A percentile compares a stretch with the other conserved stretches of the same genome.
phyloP scores from a whole-genome alignment of 2,888 invertebrate species.

The Lasioglossum pauxillum region DNA sequence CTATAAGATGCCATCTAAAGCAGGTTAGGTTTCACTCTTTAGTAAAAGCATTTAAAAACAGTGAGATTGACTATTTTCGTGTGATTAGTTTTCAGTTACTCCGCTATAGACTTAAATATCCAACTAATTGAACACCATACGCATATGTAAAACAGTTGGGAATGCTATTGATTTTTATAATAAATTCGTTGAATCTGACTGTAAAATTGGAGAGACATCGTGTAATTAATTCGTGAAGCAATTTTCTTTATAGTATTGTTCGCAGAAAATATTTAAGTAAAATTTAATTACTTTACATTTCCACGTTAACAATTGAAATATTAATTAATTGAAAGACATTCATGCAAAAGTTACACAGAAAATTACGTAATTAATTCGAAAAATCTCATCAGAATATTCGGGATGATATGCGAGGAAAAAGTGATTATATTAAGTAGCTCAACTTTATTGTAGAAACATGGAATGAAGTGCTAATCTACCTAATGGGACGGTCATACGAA shows the following conservation, averaged over 20 bases:
- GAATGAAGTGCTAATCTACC: not conserved
- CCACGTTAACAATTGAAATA: not conserved
- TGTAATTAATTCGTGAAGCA: not conserved
- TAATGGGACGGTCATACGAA: not conserved
- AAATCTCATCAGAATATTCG: not conserved
- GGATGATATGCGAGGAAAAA: not conserved
- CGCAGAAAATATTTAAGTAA: not conserved
- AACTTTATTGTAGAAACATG: not conserved
- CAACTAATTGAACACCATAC: not conserved
- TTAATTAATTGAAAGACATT: not conserved
- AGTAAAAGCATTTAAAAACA: not conserved
- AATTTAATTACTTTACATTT: not conserved
- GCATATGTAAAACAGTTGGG: not conserved
- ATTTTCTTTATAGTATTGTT: too few relatives aligned
- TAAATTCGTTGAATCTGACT: not conserved
- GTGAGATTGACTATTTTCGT: not conserved
- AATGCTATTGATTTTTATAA: not conserved
- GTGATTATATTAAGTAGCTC: not conserved
- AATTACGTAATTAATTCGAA: not conserved
- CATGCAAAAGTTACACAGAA: not conserved
- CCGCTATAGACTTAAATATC: not conserved
- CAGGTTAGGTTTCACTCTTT: too few relatives aligned
- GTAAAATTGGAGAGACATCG: not conserved
- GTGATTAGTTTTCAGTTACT: not conserved
- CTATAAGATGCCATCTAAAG: too few relatives aligned